These are phyloP conservation scores for Andrena dorsata DNA, from an alignment of 2,888 invertebrate genomes.

Conservation along the genomic window DNA sequence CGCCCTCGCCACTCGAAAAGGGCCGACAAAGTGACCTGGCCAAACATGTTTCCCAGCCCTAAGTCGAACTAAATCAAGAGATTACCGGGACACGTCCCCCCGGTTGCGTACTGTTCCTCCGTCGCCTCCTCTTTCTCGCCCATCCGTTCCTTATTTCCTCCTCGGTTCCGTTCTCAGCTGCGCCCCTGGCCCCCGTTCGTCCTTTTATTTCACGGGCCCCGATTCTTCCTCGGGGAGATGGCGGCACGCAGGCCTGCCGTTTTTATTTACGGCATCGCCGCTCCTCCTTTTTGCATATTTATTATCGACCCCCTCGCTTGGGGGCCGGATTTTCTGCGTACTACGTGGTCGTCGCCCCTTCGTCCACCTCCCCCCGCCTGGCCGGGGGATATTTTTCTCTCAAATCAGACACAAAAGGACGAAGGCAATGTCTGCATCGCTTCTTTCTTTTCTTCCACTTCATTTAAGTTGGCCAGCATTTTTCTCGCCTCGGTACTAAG, in stretches of 20 bases:
- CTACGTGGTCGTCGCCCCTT: conserved; percentile 45
- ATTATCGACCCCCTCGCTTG: conserved; percentile 62
- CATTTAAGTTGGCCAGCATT: too few relatives aligned
- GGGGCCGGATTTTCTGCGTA: conserved; percentile 56
- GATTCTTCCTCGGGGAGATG: conserved; percentile 39
- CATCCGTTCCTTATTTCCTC: conserved; percentile 1
- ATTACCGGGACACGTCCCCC: conserved; percentile 64
- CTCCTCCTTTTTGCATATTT: conserved; percentile 75
- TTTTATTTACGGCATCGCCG: conserved; percentile 71
- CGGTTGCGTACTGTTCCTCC: conserved; percentile 35
- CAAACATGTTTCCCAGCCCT: conserved; percentile 45
- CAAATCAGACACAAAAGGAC: conserved; percentile 8
- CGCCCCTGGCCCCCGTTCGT: conserved; percentile 20
- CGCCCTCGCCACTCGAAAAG: conserved; percentile 26
- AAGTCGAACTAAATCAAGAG: conserved; percentile 75
- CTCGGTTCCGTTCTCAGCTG: conserved; percentile 5
- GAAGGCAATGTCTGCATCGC: neutral
- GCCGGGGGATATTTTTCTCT: conserved; percentile 39
- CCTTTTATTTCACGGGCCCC: conserved; percentile 60
- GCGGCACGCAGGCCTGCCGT: conserved; percentile 63
- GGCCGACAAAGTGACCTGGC: conserved; percentile 52
- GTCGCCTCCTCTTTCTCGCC: conserved; percentile 17
- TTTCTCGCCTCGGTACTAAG: neutral
- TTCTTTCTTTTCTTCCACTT: neutral
- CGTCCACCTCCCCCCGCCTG: conserved; percentile 20